A percentile compares a stretch with the other conserved stretches of the same genome.
Conservation (phyloP, 2,888 invertebrate genomes). For the Parthenolecanium corni region DNA sequence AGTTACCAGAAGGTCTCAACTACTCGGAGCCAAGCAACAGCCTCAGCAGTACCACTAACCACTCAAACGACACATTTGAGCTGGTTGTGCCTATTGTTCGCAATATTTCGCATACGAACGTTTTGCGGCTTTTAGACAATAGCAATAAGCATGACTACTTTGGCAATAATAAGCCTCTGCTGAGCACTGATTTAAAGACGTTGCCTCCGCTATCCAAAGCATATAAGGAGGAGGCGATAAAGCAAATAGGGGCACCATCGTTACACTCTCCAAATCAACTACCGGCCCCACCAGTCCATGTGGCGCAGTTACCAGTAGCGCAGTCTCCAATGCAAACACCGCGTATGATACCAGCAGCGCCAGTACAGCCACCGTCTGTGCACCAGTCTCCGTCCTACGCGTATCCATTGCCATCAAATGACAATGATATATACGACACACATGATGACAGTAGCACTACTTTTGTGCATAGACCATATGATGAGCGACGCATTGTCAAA, state of each 20-base stretch:
- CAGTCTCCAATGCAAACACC: too few species aligned
- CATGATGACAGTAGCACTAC: slow-evolving; percentile 1
- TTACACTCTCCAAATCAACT: too few species aligned
- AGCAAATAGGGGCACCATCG: too few species aligned
- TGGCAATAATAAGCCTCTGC: slow-evolving; percentile 43
- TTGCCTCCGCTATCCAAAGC: slow-evolving; percentile 38
- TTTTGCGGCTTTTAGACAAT: slow-evolving; percentile 72
- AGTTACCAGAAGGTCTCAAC: slow-evolving; percentile 34
- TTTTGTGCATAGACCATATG: too few species aligned
- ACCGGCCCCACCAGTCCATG: too few species aligned
- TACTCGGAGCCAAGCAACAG: slow-evolving; percentile 35
- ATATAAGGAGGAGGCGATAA: too few species aligned
- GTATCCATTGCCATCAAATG: too few species aligned
- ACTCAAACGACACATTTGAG: slow-evolving; percentile 40
- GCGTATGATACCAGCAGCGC: too few species aligned
- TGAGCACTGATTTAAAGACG: slow-evolving; percentile 40
- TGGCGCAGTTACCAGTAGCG: too few species aligned
- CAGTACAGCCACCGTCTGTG: too few species aligned
- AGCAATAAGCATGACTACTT: slow-evolving; percentile 72
- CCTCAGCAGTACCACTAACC: slow-evolving; percentile 34
- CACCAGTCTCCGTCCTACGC: too few species aligned
- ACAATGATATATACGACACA: too few species aligned
- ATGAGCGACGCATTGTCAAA: slow-evolving; percentile 21
- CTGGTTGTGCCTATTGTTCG: slow-evolving; percentile 48
- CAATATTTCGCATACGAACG: slow-evolving; percentile 61